Conservation (phyloP, 2,888 invertebrate genomes). For the Microctonus hyperodae region DNA sequence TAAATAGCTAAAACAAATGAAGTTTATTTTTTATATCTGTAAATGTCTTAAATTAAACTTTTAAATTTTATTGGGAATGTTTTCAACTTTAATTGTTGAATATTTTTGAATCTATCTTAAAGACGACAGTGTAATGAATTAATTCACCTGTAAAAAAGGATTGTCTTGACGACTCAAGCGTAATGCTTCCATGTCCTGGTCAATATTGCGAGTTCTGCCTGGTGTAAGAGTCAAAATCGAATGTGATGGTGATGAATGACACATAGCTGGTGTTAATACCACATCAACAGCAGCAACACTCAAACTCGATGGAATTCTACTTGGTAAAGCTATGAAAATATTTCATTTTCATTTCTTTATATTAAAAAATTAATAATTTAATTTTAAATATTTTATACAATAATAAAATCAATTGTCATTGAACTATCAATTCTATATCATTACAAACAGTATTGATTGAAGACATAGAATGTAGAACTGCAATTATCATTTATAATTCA, state of each 20-base stretch:
- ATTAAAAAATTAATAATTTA: not conserved
- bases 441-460: no score
- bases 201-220: constrained; percentile 78
- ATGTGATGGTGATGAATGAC: constrained; percentile 66
- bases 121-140: no score
- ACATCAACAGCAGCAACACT: constrained; percentile 51
- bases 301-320: constrained; percentile 63
- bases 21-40: no score
- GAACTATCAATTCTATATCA: no score
- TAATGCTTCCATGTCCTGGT: constrained; percentile 85
- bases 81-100: no score
- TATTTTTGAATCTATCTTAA: no score
- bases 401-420: no score
- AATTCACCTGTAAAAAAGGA: constrained; percentile 77
- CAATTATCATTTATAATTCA: no score
- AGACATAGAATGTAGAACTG: no score
- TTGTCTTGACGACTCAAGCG: constrained; percentile 84
- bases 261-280: constrained; percentile 36
- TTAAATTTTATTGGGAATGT: no score
- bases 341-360: not conserved
- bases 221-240: constrained; percentile 76
- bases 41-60: not conserved
- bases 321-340: constrained; percentile 46
- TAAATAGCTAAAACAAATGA: no score
- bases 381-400: not conserved